Percentiles rank a stretch among this genome's conserved stretches.
phyloP scores from a whole-genome alignment of 2,888 invertebrate genomes.

The Aphodius granarius region DNA sequence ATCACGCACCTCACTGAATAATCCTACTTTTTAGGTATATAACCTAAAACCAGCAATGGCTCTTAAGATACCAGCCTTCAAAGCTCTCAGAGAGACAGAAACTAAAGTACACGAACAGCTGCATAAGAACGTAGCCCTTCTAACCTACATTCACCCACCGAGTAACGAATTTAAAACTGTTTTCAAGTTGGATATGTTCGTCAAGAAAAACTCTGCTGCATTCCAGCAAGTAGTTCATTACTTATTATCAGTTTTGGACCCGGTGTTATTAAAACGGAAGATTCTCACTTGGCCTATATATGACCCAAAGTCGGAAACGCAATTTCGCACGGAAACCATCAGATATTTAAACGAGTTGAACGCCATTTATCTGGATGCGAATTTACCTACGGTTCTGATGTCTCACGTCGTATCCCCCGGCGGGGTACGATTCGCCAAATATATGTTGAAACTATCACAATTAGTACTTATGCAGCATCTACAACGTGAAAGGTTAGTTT shows the following conservation, averaged over 20 bases:
- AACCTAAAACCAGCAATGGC: neutral
- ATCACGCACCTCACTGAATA: neutral
- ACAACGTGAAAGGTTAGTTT: constrained; percentile 33
- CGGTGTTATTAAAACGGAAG: constrained; percentile 42
- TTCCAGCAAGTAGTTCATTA: constrained; percentile 48
- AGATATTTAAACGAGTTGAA: constrained; percentile 45
- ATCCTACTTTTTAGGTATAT: neutral
- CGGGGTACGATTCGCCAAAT: constrained; percentile 45
- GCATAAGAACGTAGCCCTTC: constrained; percentile 42
- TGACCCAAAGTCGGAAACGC: constrained; percentile 43
- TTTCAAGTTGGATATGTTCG: constrained; percentile 49
- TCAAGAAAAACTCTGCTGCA: constrained; percentile 48
- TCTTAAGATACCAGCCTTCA: constrained; percentile 16
- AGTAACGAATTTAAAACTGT: constrained; percentile 41
- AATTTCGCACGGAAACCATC: constrained; percentile 46
- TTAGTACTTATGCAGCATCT: constrained; percentile 42
- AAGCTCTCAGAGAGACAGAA: constrained; percentile 37
- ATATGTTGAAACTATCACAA: constrained; percentile 48
- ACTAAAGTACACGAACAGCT: constrained; percentile 42
- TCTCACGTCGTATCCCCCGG: constrained; percentile 50
- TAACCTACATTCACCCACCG: constrained; percentile 42
- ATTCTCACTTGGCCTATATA: constrained; percentile 44
- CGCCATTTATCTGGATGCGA: constrained; percentile 41
- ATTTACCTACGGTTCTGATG: constrained; percentile 44
- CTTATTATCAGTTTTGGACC: constrained; percentile 44